phyloP scores from a whole-genome alignment of 2,113 vertebrate species.

The Albula glossodonta region DNA sequence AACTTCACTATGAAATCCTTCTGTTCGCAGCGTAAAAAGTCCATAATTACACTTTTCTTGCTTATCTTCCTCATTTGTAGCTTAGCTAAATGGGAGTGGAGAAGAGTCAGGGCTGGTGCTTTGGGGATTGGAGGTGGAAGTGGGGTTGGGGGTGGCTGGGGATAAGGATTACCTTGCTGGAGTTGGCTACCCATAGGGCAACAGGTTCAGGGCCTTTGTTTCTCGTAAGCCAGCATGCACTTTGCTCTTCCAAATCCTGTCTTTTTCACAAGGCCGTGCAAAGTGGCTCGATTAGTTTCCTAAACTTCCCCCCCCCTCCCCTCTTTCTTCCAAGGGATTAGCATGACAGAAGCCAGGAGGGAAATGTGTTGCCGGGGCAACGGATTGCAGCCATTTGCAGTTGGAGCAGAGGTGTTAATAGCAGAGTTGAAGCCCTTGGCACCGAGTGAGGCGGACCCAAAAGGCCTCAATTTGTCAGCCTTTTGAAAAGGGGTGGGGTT shows the following conservation, averaged over 20 bases:
- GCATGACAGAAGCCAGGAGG: slow-evolving; percentile 65
- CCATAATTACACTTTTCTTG: neutral
- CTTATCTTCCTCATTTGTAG: neutral
- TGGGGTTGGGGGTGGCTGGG: too few relatives aligned
- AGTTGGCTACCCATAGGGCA: slow-evolving; percentile 3
- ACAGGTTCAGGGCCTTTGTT: slow-evolving; percentile 5
- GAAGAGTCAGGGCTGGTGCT: neutral
- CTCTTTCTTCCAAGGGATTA: slow-evolving; percentile 61
- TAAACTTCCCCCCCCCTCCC: slow-evolving; percentile 53
- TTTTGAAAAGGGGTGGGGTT: slow-evolving; percentile 34
- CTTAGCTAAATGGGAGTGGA: neutral
- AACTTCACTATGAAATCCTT: too few relatives aligned
- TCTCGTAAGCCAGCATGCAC: neutral
- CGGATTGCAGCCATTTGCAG: slow-evolving; percentile 67
- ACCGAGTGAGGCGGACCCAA: slow-evolving; percentile 55
- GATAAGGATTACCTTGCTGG: slow-evolving; percentile 7
- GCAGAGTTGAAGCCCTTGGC: slow-evolving; percentile 58
- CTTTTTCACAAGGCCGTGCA: slow-evolving; percentile 50
- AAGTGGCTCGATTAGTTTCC: slow-evolving; percentile 58
- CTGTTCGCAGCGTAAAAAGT: neutral
- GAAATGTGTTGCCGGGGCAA: slow-evolving; percentile 68
- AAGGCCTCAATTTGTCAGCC: slow-evolving; percentile 54
- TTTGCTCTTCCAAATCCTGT: slow-evolving; percentile 42
- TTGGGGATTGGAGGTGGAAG: neutral
- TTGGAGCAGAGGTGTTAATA: slow-evolving; percentile 66